phyloP scores from a whole-genome alignment of 1,140 invertebrate species.

The Drosophila erecta region DNA sequence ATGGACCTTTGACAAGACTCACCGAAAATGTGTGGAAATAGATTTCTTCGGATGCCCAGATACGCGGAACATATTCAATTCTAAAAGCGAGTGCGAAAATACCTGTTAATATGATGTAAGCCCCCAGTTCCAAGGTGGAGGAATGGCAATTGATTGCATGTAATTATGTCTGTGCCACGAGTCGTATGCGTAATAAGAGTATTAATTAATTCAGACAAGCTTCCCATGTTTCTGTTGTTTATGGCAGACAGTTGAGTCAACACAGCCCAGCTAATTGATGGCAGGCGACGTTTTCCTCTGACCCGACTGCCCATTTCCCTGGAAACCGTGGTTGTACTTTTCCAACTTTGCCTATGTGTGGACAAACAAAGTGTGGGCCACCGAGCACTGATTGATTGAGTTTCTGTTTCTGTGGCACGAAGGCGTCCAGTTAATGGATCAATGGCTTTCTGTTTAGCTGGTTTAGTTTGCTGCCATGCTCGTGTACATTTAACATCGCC shows the following conservation, averaged over 20 bases:
- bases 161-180: neutral
- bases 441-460: slow-evolving; percentile 43
- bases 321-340: slow-evolving; percentile 7
- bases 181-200: slow-evolving; percentile 21
- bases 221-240: slow-evolving; percentile 20
- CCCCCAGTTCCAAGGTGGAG: neutral
- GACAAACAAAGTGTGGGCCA: slow-evolving; percentile 32
- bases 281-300: slow-evolving; percentile 36
- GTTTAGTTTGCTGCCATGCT: slow-evolving; percentile 24
- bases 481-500: slow-evolving; percentile 13
- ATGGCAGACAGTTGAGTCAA: slow-evolving; percentile 39
- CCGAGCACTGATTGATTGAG: slow-evolving; percentile 59
- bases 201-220: slow-evolving; percentile 30
- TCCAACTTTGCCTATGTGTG: slow-evolving; percentile 11
- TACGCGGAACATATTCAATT: no score
- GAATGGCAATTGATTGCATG: slow-evolving; percentile 2
- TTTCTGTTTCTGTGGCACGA: slow-evolving; percentile 40
- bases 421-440: slow-evolving; percentile 40
- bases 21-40: no score
- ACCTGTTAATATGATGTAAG: no score
- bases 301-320: neutral
- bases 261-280: slow-evolving; percentile 44
- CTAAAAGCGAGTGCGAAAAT: no score
- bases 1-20: no score
- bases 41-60: no score